A percentile compares a stretch with the other conserved stretches of the same genome.
phyloP scores from a whole-genome alignment of 2,888 invertebrate genomes.

The Hartigia nigra region DNA sequence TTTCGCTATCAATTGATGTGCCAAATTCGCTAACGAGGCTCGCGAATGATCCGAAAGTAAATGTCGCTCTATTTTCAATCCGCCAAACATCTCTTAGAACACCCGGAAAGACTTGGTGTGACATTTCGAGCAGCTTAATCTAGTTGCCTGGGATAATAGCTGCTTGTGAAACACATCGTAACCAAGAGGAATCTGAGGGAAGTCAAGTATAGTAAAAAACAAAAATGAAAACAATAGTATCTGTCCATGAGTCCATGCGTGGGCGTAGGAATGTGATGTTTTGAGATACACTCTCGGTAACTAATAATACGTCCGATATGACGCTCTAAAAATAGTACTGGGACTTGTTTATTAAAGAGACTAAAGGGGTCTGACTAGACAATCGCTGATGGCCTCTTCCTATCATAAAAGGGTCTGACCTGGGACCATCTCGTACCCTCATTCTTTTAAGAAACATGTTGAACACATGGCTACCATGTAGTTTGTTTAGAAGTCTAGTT shows the following conservation, averaged over 20 bases:
- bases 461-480: too few relatives aligned
- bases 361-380: background rate
- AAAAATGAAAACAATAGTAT: background rate
- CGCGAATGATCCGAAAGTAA: background rate
- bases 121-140: background rate
- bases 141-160: too few relatives aligned
- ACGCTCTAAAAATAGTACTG: conserved; percentile 26
- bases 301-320: conserved; percentile 24
- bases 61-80: conserved; percentile 4
- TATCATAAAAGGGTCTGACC: too few relatives aligned
- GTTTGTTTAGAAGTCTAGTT: too few relatives aligned
- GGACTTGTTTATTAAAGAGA: background rate
- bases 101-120: background rate
- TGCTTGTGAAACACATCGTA: too few relatives aligned
- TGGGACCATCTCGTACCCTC: too few relatives aligned
- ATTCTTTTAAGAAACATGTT: too few relatives aligned
- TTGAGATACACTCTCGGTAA: conserved; percentile 2
- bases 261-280: background rate
- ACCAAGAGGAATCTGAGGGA: too few relatives aligned
- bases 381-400: too few relatives aligned
- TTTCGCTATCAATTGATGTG: too few relatives aligned
- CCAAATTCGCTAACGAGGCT: too few relatives aligned
- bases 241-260: background rate
- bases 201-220: too few relatives aligned
- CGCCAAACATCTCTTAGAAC: background rate